Conservation (phyloP, 2,113 vertebrate species). For the Grammomys dolichurus region DNA sequence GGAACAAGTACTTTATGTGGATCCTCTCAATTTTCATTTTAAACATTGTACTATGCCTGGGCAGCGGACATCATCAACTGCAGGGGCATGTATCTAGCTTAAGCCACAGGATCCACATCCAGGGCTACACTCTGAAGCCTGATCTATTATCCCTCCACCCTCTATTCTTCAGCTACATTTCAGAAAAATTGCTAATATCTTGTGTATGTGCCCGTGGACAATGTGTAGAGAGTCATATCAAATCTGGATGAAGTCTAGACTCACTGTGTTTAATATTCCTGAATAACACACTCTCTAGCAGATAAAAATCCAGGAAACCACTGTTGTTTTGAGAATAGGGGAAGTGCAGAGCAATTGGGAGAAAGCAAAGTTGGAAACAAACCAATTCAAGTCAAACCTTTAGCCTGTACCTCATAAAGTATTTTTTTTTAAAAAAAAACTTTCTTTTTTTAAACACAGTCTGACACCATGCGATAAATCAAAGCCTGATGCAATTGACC, state of each 20-base stretch:
- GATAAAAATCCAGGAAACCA: conserved; percentile 65
- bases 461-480: conserved; percentile 86
- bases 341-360: conserved; percentile 80
- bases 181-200: conserved; percentile 11
- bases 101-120: not conserved
- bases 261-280: conserved; percentile 62
- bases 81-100: not conserved
- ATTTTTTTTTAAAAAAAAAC: conserved; percentile 48
- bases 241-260: conserved; percentile 59
- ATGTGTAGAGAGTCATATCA: not conserved
- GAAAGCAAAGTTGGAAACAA: conserved; percentile 84
- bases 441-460: conserved; percentile 80
- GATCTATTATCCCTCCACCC: not conserved
- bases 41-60: not conserved
- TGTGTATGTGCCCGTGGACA: not conserved
- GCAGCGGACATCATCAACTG: not conserved
- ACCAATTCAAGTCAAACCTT: conserved; percentile 83
- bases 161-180: not conserved
- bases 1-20: not conserved
- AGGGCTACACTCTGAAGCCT: conserved; percentile 11
- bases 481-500: conserved; percentile 83
- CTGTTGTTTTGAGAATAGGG: conserved; percentile 79
- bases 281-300: conserved; percentile 41
- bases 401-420: conserved; percentile 81
- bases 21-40: not conserved